phyloP scores from a whole-genome alignment of 2,113 vertebrate genomes.

The Chamaea fasciata region DNA sequence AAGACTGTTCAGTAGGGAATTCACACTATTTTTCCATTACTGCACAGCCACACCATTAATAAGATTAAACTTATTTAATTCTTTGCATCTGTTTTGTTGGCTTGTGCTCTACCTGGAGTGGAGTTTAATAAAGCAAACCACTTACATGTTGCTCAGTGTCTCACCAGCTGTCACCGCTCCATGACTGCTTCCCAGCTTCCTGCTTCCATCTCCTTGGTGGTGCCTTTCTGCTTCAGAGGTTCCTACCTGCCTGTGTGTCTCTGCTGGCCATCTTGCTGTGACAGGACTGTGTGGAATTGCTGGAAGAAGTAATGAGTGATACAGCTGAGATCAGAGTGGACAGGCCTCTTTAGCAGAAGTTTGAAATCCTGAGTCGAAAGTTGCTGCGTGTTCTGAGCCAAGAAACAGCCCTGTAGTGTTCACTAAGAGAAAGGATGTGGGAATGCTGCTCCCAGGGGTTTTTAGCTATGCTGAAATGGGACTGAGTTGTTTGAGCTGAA shows the following conservation, averaged over 20 bases:
- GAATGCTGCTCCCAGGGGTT: neutral
- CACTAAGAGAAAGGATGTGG: neutral
- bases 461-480: neutral
- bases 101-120: constrained; percentile 29
- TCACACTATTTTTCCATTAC: neutral
- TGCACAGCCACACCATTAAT: constrained; percentile 1
- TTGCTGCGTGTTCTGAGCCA: neutral
- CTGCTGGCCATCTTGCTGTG: neutral
- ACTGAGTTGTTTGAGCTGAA: neutral
- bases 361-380: neutral
- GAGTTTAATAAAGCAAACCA: neutral
- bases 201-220: constrained; percentile 11
- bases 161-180: constrained; percentile 5
- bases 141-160: neutral
- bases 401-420: neutral
- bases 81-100: constrained; percentile 50
- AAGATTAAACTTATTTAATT: neutral
- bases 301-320: neutral
- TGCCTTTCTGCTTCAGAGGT: constrained; percentile 47
- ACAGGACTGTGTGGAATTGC: neutral
- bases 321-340: neutral
- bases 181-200: neutral
- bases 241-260: constrained; percentile 11
- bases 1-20: neutral
- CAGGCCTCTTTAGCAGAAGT: neutral